phyloP scores from a whole-genome alignment of 2,888 invertebrate genomes.

The Miltochrista miniata region DNA sequence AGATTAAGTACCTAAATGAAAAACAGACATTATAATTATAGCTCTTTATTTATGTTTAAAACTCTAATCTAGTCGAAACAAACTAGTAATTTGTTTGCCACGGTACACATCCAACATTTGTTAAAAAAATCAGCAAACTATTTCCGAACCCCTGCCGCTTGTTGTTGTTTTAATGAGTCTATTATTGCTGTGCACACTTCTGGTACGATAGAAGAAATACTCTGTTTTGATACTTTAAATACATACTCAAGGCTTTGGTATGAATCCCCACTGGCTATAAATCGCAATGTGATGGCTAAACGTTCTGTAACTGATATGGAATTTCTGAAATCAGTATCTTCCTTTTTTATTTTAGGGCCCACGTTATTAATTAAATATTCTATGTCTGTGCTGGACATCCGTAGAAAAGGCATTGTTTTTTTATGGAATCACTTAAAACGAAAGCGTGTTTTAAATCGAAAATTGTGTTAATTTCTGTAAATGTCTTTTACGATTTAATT shows the following conservation, averaged over 20 bases:
- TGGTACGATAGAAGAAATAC: slow-evolving; percentile 11
- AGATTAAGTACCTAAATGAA: slow-evolving; percentile 1
- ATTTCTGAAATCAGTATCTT: slow-evolving; percentile 9
- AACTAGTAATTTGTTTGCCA: no score
- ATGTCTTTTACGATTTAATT: no score
- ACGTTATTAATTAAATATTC: neutral
- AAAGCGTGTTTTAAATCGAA: no score
- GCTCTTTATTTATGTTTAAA: neutral
- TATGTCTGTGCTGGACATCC: neutral
- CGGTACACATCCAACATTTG: no score
- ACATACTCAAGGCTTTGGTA: slow-evolving; percentile 8
- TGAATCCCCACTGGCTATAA: slow-evolving; percentile 14
- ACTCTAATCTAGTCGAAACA: no score
- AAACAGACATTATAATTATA: neutral
- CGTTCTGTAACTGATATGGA: slow-evolving; percentile 11
- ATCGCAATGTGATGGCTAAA: slow-evolving; percentile 11
- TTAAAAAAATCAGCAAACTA: no score
- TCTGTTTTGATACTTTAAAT: slow-evolving; percentile 8
- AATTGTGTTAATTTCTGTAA: no score
- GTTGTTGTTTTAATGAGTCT: no score
- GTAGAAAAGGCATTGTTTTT: no score
- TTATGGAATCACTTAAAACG: no score
- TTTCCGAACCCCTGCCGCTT: no score
- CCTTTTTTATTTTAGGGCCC: slow-evolving; percentile 4
- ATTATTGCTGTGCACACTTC: slow-evolving; percentile 11